These are phyloP conservation scores for Nesoenas mayeri DNA, from an alignment of 2,113 vertebrate genomes.

Conservation along the genomic window DNA sequence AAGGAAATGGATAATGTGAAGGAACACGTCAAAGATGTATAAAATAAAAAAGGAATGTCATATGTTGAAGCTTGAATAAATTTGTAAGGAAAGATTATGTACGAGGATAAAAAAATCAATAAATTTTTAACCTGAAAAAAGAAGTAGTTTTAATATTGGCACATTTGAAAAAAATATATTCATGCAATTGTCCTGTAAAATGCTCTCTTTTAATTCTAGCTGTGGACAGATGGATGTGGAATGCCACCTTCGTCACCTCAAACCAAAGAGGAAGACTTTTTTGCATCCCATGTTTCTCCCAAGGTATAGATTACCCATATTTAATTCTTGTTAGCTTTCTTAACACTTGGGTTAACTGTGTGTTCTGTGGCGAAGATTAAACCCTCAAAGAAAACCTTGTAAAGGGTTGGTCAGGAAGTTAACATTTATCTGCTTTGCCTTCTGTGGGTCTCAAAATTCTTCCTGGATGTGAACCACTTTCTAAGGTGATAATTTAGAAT, in stretches of 20 bases:
- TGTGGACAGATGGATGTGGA: constrained; percentile 87
- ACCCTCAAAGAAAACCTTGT: background rate
- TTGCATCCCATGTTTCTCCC: constrained; percentile 79
- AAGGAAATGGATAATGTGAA: background rate
- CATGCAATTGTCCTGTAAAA: background rate
- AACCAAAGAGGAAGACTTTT: constrained; percentile 91
- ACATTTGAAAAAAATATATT: background rate
- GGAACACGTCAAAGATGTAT: background rate
- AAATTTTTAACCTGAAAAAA: background rate
- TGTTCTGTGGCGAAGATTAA: background rate
- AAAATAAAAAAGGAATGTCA: background rate
- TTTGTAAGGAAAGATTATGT: background rate
- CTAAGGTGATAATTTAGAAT: background rate
- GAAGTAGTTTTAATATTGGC: background rate
- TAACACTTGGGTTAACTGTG: background rate
- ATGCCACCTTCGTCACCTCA: constrained; percentile 75
- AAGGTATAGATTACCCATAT: constrained; percentile 55
- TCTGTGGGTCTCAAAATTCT: background rate
- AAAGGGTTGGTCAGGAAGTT: background rate
- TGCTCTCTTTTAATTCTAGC: constrained; percentile 66
- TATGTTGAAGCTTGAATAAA: background rate
- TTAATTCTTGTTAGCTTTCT: background rate
- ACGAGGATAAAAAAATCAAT: background rate
- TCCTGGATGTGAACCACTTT: background rate
- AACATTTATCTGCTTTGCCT: background rate